These are phyloP conservation scores for Dendrolimus houi DNA, from an alignment of 2,888 invertebrate genomes.

Conservation along the genomic window DNA sequence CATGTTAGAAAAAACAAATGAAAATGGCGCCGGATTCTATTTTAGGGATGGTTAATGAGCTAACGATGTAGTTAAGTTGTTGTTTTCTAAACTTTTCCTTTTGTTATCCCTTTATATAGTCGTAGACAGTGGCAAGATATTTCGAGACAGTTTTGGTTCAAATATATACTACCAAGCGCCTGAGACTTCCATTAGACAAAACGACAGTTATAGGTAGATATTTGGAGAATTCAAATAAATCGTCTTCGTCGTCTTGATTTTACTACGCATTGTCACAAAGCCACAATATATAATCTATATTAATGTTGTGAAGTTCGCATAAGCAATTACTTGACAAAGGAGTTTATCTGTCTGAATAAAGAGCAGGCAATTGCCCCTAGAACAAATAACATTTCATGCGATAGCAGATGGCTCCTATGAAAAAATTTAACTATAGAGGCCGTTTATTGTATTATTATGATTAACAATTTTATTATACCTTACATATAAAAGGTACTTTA, in stretches of 20 bases:
- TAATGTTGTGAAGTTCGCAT: background rate
- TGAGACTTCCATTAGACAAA: too few species aligned
- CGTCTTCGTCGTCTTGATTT: background rate
- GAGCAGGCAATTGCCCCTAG: too few species aligned
- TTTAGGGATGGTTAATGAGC: background rate
- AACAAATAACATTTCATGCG: too few species aligned
- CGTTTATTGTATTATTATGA: too few species aligned
- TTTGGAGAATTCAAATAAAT: too few species aligned
- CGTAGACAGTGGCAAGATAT: background rate
- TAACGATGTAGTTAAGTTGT: background rate
- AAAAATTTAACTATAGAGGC: too few species aligned
- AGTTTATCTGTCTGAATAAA: too few species aligned
- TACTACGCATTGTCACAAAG: background rate
- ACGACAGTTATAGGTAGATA: too few species aligned
- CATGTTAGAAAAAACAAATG: constrained; percentile 3
- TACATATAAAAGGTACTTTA: too few species aligned
- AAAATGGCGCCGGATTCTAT: background rate
- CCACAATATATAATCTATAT: background rate
- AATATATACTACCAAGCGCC: background rate
- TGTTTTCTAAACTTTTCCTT: background rate
- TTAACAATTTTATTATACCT: too few species aligned
- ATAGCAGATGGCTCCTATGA: too few species aligned
- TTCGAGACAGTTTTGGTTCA: background rate
- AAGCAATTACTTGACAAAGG: too few species aligned
- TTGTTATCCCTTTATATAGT: background rate